Conservation (phyloP, 2,888 invertebrate species). For the Campoletis raptor region DNA sequence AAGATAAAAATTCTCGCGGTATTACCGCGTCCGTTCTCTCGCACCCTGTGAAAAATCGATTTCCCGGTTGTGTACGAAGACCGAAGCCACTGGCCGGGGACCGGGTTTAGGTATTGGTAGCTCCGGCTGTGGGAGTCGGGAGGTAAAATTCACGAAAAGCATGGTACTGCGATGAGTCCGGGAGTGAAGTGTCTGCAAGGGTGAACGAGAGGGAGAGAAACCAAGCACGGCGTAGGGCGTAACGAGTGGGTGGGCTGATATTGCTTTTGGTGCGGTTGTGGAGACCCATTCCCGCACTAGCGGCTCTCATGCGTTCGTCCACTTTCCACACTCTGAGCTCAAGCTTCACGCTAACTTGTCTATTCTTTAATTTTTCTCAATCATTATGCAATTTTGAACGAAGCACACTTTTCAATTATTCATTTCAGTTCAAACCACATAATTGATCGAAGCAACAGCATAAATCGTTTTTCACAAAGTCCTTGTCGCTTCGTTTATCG, state of each 20-base stretch:
- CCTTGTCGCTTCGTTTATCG: background rate
- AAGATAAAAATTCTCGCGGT: conserved; percentile 49
- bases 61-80: conserved; percentile 79
- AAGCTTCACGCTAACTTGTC: conserved; percentile 30
- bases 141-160: conserved; percentile 66
- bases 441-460: background rate
- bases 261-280: conserved; percentile 71
- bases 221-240: conserved; percentile 70
- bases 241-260: conserved; percentile 75
- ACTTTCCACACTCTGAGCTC: conserved; percentile 5
- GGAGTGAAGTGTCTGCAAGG: conserved; percentile 30
- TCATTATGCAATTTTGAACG: background rate
- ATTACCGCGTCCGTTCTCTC: conserved; percentile 26
- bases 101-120: conserved; percentile 57
- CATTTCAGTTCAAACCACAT: background rate
- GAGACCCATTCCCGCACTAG: conserved; percentile 41
- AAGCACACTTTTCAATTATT: background rate
- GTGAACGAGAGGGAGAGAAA: conserved; percentile 70
- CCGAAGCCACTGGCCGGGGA: conserved; percentile 71
- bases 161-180: conserved; percentile 47
- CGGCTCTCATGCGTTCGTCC: conserved; percentile 28
- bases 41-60: conserved; percentile 80
- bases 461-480: background rate
- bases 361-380: background rate
- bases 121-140: conserved; percentile 44